These are phyloP conservation scores for Drosophila bunnanda DNA, from an alignment of 2,888 invertebrate species.

Conservation along the genomic window DNA sequence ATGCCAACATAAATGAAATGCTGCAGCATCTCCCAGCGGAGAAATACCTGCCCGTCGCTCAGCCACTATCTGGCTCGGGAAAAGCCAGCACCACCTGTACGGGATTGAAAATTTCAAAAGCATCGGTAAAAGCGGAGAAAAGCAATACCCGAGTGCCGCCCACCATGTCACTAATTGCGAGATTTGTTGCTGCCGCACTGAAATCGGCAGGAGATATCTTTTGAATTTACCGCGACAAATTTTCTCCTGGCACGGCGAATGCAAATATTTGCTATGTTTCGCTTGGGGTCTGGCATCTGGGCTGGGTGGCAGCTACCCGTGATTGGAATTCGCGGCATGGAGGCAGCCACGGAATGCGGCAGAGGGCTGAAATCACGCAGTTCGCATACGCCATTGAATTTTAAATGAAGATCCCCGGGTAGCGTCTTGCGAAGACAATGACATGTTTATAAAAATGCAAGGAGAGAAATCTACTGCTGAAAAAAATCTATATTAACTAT, in stretches of 20 bases:
- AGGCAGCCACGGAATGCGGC: constrained; percentile 48
- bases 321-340: constrained; percentile 41
- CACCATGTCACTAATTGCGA: constrained; percentile 45
- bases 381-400: constrained; percentile 76
- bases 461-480: constrained; percentile 20
- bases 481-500: not conserved
- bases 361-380: constrained; percentile 71
- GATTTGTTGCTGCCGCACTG: constrained; percentile 34
- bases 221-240: constrained; percentile 38
- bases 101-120: constrained; percentile 4
- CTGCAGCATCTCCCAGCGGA: not conserved
- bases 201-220: constrained; percentile 47
- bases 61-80: not conserved
- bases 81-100: constrained; percentile 10
- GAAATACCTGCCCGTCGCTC: not conserved
- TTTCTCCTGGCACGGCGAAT: constrained; percentile 47
- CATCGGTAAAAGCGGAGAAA: not conserved
- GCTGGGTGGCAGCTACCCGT: constrained; percentile 16
- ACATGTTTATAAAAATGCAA: constrained; percentile 65
- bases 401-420: constrained; percentile 69
- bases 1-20: constrained; percentile 10
- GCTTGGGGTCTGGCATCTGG: constrained; percentile 1
- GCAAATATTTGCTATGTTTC: constrained; percentile 70
- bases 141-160: constrained; percentile 23
- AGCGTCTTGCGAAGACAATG: constrained; percentile 31